Evolutionary conservation across 2,797 vertebrate genomes (phyloP), one percentile per base, ranked within the genome.

Genomic region (Sphaeramia orbicularis): DNA sequence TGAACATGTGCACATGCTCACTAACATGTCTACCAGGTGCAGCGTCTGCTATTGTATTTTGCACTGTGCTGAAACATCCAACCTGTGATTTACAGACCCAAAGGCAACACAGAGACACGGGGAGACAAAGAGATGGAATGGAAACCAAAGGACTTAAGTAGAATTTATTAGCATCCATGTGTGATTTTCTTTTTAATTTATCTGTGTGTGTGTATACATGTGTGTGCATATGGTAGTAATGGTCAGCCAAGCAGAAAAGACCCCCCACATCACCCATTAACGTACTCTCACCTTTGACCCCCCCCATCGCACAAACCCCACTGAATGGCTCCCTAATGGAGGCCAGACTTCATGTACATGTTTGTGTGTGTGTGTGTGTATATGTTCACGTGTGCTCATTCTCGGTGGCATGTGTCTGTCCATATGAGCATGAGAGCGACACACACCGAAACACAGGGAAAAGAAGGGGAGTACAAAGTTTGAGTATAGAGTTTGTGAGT

Each of bases 211-310:
- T 43, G 41, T 60, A 24, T 14, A 12, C 45, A 53, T 66, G 40
- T 52, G 64, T 38, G 55, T 27, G 44, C 68, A 67, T 60, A 76
- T 72, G 78, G 75, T 70, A 73, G 55, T 77, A 86, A 87, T 78
- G 89, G 82, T 89, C 88, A 91, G 74, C 81, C 81, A 84, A 85
- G 91, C 89, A 87, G 85, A 90, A 90, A 90, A 67, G 90, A 92
- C 87, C 87, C 85, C 91, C 91, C 87, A 90, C 87, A 66, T 93
- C 80, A 90, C 64, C 86, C 79, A 92, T 92, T 92, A 93, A 92
- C 89, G 91, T 86, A 77, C 71, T 76, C 53, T 87, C 83, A 85
- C 91, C 86, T 88, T 87, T 92, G 89, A 92, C 90, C 44, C 11
- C 30, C 18, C 62, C 45, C 73, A 43, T 42, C 11, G 7, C 74